These are phyloP conservation scores for Astur gentilis DNA, from an alignment of 2,113 vertebrate species.

Conservation along the genomic window DNA sequence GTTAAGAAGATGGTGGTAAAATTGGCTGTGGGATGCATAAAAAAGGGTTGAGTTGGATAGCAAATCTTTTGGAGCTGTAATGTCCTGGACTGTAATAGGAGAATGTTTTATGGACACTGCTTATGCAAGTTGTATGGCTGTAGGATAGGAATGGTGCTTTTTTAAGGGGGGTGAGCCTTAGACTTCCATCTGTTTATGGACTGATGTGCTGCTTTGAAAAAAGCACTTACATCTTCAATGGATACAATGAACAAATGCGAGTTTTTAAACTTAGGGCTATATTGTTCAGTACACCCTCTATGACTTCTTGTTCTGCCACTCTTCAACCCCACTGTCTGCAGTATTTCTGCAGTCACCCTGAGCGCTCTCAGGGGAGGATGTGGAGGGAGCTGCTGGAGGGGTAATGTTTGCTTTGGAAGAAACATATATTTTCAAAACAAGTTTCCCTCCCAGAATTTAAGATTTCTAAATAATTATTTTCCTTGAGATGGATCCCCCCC, in stretches of 20 bases:
- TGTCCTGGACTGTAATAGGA: not conserved
- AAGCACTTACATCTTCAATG: not conserved
- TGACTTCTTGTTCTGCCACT: not conserved
- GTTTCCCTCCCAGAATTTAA: not conserved
- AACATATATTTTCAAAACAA: not conserved
- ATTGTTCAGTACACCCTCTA: not conserved
- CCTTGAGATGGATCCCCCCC: not conserved
- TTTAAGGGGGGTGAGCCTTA: not conserved
- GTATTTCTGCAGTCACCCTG: not conserved
- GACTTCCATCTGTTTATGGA: not conserved
- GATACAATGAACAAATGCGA: not conserved
- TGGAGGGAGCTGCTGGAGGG: not conserved
- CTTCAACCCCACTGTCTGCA: not conserved
- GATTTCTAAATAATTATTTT: slow-evolving; percentile 14
- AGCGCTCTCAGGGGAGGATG: not conserved
- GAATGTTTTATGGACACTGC: not conserved
- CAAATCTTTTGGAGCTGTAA: not conserved
- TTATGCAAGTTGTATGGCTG: not conserved
- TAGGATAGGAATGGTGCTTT: not conserved
- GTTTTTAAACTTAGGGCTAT: not conserved
- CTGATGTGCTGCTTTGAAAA: not conserved
- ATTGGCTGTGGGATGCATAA: not conserved
- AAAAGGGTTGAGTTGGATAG: not conserved
- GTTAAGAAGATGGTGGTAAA: not conserved
- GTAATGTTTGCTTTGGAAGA: not conserved